Evolutionary conservation across 1,140 invertebrate genomes (phyloP).

Genomic region (Bombus cullumanus): DNA sequence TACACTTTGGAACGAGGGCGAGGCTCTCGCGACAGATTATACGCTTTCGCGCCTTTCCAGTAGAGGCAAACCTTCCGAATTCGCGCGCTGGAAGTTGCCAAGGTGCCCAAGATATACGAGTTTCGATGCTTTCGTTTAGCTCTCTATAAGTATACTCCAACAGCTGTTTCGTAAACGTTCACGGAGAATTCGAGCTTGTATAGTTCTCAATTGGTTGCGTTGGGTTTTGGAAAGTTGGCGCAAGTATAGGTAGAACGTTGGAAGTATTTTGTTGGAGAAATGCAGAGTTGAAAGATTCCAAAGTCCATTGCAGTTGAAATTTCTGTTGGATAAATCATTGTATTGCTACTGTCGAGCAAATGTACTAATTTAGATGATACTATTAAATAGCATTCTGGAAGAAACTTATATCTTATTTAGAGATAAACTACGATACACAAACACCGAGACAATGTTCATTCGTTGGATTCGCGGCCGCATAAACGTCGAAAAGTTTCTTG

Average conservation of each 20-base stretch:
- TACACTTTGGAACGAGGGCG: constrained; percentile 30
- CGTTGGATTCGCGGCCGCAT: not conserved
- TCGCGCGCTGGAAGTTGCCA: not conserved
- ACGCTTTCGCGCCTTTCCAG: not conserved
- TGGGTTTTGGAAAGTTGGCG: not conserved
- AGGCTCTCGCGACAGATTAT: not conserved
- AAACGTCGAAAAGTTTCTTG: constrained; percentile 19
- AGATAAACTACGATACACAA: too few species aligned
- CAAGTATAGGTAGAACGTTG: too few species aligned
- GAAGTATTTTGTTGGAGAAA: not conserved
- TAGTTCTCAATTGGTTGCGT: not conserved
- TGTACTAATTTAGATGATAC: not conserved
- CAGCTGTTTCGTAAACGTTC: not conserved
- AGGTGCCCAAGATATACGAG: not conserved
- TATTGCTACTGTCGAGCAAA: too few species aligned
- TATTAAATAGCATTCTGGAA: not conserved
- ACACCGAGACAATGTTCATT: not conserved
- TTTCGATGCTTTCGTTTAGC: not conserved
- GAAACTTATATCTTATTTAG: too few species aligned
- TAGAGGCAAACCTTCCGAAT: not conserved
- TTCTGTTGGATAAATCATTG: too few species aligned
- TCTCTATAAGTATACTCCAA: not conserved
- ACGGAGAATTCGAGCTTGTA: not conserved
- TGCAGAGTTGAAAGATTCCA: too few species aligned
- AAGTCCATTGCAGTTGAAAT: too few species aligned